Base-by-base conservation (phyloP, 1,140 invertebrate species). In the Rhizoglyphus robini region DNA sequence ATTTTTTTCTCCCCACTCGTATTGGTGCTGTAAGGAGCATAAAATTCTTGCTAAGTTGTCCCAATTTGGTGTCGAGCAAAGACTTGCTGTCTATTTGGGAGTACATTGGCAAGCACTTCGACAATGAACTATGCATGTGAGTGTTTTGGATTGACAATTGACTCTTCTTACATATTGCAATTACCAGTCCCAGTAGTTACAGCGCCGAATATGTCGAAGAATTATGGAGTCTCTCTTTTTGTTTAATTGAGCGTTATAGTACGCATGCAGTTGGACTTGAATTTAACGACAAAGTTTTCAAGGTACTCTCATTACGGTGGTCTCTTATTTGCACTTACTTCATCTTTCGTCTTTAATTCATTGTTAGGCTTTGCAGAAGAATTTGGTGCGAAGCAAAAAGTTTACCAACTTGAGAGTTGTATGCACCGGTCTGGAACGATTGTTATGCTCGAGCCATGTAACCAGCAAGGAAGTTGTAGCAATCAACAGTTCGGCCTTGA, bases 1-100 rank as follows among this genome's bases (percentile, higher is more conserved):
- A 81, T 71, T 79, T 77, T 15, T 83, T 84, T 72, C 70, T 86
- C 13, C 78, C 84, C 1, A 82, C 83, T 18, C 80, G 83, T 71
- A 81, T 86, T 41, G 80, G 84, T 13, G 80, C 84, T 31, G 74
- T 90, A 23, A 82, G 87, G 72, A 87, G 87, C 1, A 74, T 85
- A n/a, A 75, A 89, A 4, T 89, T 87, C 74, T 73, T 91, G 49
- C 76, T 90, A 83, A 80, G 85, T 68, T 68, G 73, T 64, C 70
- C 73, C 30, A 70, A 75, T n/a, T n/a, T 60, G 15, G 2, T 60
- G 15, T 20, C 15, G 29, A 34, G 8, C 13, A 60, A 60, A 46
- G 58, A 60, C 23, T 27, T 60, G 29, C n/a, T n/a, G 15, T 32
- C 58, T 2, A 11, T 60, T 15, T 60, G n/a, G 25, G 61, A 63